Base-by-base conservation (phyloP, 2,113 vertebrate genomes). In the Pseudorasbora parva region DNA sequence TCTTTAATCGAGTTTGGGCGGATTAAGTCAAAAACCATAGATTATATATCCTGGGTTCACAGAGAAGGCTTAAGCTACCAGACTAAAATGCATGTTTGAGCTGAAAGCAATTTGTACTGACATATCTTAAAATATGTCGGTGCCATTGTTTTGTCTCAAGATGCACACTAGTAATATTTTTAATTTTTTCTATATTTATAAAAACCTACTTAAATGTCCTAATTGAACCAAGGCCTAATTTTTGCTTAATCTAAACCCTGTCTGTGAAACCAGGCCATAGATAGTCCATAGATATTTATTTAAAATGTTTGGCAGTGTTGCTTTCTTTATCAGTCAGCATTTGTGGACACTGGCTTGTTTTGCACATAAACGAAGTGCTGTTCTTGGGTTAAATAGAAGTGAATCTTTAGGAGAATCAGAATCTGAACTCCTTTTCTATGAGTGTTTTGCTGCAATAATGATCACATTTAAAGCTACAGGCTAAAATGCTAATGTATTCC, bases 401-500 rank as follows among this genome's bases (percentile, higher is more conserved):
- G 41, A n/a, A 43, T 27, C 6, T 23, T 60, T 62, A 17, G 41
- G n/a, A 60, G 7, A 5, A 43, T 25, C 41, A 25, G 37, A 23
- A 45, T 10, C 33, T 14, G 41, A 8, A 41, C 43, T 15, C 9
- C 51, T 49, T 14, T 64, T 54, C 4, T 33, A n/a, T 60, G 41
- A 33, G 41, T 73, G 51, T 74, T 64, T 37, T 37, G 23, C 0
- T 68, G 25, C 30, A 17, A 75, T 77, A 81, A 81, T 64, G 45
- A 45, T 19, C 72, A n/a, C 72, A 84, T 79, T 77, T 45, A 21
- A 14, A 45, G 37, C 54, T 51, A 33, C 64, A 78, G 78, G 54
- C 78, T 54, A 56, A 27, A 56, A 66, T 30, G 25, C 21, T 75
- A 85, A 79, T 82, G 5, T 74, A 85, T 79, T 51, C 83, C 49